Percentiles rank a stretch among this genome's conserved stretches.
Conservation (phyloP, 92 coral and sea anemone genomes). For the Heliopora coerulea region DNA sequence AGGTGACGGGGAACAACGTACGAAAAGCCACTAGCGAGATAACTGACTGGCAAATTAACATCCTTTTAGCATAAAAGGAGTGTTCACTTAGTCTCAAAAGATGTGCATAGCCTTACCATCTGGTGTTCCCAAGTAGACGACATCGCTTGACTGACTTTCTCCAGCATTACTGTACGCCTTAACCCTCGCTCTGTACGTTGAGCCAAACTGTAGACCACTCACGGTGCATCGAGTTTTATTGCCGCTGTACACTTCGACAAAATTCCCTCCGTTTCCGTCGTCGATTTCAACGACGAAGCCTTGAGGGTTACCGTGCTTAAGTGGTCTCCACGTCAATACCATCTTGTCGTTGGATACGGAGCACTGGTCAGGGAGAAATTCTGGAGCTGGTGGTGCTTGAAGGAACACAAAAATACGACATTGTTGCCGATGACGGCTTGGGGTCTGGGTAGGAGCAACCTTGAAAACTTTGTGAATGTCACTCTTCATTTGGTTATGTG, state of each 20-base stretch:
- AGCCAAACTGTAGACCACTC: slow-evolving; percentile 93
- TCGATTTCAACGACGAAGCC: slow-evolving; percentile 92
- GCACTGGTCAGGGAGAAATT: slow-evolving; percentile 88
- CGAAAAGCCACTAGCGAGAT: too few relatives aligned
- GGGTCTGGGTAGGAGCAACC: too few relatives aligned
- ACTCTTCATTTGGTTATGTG: too few relatives aligned
- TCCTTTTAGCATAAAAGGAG: too few relatives aligned
- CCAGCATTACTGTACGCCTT: slow-evolving; percentile 89
- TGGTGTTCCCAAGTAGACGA: slow-evolving; percentile 87
- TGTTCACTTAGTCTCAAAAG: too few relatives aligned
- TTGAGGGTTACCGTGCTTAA: slow-evolving; percentile 83
- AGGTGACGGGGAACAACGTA: too few relatives aligned
- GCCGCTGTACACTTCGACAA: slow-evolving; percentile 87
- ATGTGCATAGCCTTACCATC: slow-evolving; percentile 63
- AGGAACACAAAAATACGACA: too few relatives aligned
- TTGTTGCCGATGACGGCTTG: too few relatives aligned
- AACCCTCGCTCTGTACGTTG: slow-evolving; percentile 93
- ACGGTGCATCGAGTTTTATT: slow-evolving; percentile 78
- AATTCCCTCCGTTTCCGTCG: slow-evolving; percentile 84
- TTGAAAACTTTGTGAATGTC: too few relatives aligned
- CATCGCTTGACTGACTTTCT: slow-evolving; percentile 88
- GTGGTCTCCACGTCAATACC: slow-evolving; percentile 88
- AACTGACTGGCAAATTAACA: too few relatives aligned
- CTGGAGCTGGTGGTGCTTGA: slow-evolving; percentile 93
- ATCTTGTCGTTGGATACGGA: slow-evolving; percentile 90